Evolutionary conservation across 2,797 vertebrate genomes (phyloP), one percentile per base, ranked within the genome.

Genomic region (Lindbergichthys nudifrons): DNA sequence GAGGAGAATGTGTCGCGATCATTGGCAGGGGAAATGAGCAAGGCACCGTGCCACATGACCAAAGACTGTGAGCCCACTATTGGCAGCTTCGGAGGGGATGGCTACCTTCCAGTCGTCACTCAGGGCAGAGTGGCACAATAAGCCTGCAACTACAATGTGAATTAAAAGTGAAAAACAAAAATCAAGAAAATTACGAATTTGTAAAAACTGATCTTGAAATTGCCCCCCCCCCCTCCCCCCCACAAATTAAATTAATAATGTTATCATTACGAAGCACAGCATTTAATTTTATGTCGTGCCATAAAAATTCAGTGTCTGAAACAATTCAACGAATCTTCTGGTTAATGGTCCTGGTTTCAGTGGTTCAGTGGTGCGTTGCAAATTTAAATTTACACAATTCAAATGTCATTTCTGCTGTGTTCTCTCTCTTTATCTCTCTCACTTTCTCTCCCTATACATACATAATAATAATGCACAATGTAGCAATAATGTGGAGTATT

Each of bases 31-130:
- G 81, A 91, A 88, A 79, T 74, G 78, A 86, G 77, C 51, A 62
- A 77, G 92, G 90, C 92, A 87, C 79, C 0, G 73, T 83, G 91
- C 91, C 91, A 93, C 92, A 89, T 92, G 91, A 87, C 89, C 87
- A 81, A 90, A 92, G 90, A 89, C 87, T 86, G 83, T 84, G 83
- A 88, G 89, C 85, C 87, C 85, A 84, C 70, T 87, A 75, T 87
- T 92, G 91, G 90, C 89, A 91, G 89, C 68, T 63, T 83, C 1
- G 0, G 51, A 84, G 70, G 76, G 77, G 83, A 90, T 92, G 91
- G 92, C 87, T 82, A 69, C 63, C 56, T 79, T 93, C 91, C 91
- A 93, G 80, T 84, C 77, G 54, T 88, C 83, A 86, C 79, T 70
- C 60, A 81, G 85, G 80, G 77, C 78, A 77, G 70, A 59, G 72